Evolutionary conservation across 2,113 vertebrate species (phyloP), one percentile per base, ranked within the genome.

Genomic region (Notiomystis cincta): DNA sequence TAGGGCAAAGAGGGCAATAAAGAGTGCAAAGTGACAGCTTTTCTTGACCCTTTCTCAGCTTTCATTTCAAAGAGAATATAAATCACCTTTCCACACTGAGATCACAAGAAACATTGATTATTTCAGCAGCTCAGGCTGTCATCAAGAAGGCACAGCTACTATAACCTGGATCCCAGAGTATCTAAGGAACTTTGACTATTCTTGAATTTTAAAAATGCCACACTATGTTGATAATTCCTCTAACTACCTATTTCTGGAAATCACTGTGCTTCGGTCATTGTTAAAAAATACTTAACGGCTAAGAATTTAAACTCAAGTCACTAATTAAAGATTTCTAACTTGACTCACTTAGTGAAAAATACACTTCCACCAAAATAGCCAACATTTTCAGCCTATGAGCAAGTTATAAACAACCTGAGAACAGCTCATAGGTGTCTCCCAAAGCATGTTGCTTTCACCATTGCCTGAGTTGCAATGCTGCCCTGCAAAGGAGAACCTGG

Each of bases 71-170:
- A 96, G 31, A 35, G 78, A 85, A 83, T 89, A 84, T 69, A 91
- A 96, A 89, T 87, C 91, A 81, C 12, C 37, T 24, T 86, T 53
- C 91, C 75, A 85, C n/a, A 61, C 25, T 82, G 45, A 83, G 40
- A 89, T 93, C 92, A 91, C 54, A 95, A 50, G 70, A 89, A 94
- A 37, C 51, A 92, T 66, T 87, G 85, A 94, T 95, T 95, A 92
- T 89, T 92, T 89, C 51, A 80, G 80, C 38, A 85, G 86, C 67
- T 95, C 33, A 85, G 47, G 17, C 45, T 85, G 51, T 73, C 66
- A 58, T 85, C 48, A 87, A 82, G 66, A 86, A 91, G 42, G 40
- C 50, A 73, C 8, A 65, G 54, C 4, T 94, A 40, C 25, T 75
- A 53, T 38, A 93, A 53, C 14, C 4, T 60, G 42, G 15, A 75